phyloP scores from a whole-genome alignment of 2,113 vertebrate genomes.

The Noctilio leporinus region DNA sequence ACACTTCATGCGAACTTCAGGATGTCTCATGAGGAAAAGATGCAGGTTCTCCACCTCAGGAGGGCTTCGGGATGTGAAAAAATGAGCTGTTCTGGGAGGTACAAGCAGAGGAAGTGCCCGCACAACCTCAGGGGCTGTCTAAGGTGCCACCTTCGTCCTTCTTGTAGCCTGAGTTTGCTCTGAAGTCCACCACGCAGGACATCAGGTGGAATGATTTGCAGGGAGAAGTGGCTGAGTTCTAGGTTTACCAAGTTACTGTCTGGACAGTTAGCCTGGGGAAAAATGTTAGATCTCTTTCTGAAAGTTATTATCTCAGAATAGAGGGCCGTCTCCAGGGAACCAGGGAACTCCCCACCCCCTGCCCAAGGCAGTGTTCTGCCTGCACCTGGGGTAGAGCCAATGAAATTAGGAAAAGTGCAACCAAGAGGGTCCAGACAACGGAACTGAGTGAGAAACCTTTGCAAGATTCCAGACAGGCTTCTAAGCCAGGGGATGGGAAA shows the following conservation, averaged over 20 bases:
- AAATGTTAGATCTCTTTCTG: not conserved
- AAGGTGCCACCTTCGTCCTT: accelerated
- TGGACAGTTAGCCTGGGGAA: not conserved
- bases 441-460: not conserved
- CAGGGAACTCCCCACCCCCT: accelerated
- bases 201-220: accelerated
- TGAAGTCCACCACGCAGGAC: accelerated
- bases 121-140: accelerated
- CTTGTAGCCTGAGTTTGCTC: accelerated
- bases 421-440: not conserved
- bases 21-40: accelerated
- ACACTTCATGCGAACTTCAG: not conserved
- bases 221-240: not conserved
- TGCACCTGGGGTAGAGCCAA: accelerated
- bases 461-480: not conserved
- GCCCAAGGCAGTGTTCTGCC: not conserved
- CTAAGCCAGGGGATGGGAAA: too few relatives aligned
- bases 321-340: not conserved
- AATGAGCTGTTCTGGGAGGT: too few relatives aligned
- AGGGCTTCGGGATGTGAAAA: not conserved
- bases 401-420: accelerated
- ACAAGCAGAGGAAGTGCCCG: not conserved
- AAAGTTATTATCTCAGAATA: not conserved
- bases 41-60: accelerated
- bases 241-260: not conserved